Evolutionary conservation across 2,797 vertebrate species (phyloP).

Genomic region (Gymnothorax reevesii): DNA sequence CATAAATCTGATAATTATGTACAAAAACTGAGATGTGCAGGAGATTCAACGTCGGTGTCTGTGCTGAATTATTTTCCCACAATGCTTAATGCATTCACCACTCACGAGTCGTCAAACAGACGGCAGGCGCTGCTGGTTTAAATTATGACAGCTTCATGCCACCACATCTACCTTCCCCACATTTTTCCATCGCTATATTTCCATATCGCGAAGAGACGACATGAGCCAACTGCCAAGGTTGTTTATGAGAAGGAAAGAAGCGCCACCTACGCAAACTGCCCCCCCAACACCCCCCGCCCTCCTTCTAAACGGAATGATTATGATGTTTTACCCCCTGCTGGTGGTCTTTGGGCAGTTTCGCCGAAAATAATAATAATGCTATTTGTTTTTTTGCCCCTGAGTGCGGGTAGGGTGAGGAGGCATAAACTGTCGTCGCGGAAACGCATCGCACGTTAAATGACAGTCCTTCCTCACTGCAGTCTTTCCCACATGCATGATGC

Average conservation of each 20-base stretch:
- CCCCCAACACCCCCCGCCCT: background rate
- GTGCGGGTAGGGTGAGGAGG: background rate
- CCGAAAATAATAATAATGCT: background rate
- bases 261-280: background rate
- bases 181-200: background rate
- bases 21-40: background rate
- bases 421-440: background rate
- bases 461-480: background rate
- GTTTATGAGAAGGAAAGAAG: background rate
- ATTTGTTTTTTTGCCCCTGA: background rate
- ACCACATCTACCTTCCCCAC: background rate
- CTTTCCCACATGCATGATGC: background rate
- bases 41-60: background rate
- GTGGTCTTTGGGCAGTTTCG: background rate
- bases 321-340: background rate
- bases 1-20: constrained; percentile 12
- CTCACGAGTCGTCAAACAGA: background rate
- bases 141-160: constrained; percentile 3
- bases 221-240: background rate
- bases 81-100: constrained; percentile 1
- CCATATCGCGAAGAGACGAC: background rate
- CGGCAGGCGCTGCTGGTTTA: background rate
- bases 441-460: background rate
- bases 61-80: background rate
- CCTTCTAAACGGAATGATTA: background rate